Conservation (phyloP, 92 coral and sea anemone genomes). For the Phenganax marumi region DNA sequence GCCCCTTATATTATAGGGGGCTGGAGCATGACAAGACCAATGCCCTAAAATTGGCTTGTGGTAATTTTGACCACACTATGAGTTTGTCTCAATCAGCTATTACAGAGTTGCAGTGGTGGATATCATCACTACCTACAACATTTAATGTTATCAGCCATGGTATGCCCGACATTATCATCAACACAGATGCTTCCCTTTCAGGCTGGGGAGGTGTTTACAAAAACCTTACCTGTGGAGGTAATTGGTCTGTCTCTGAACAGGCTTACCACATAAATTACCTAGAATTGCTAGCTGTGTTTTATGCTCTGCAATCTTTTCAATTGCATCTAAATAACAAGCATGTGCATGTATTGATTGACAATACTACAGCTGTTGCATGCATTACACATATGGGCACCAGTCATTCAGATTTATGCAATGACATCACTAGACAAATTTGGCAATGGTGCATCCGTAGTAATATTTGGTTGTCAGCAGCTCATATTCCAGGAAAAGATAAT, state of each 20-base stretch:
- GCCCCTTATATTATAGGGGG: constrained; percentile 58
- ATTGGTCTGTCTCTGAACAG: constrained; percentile 46
- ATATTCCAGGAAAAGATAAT: neutral
- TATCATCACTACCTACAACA: constrained; percentile 23
- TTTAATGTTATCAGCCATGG: constrained; percentile 35
- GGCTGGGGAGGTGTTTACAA: constrained; percentile 58
- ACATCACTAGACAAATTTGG: neutral
- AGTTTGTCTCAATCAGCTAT: constrained; percentile 25
- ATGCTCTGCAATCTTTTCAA: constrained; percentile 4
- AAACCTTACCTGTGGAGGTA: constrained; percentile 39
- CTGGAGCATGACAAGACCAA: constrained; percentile 52
- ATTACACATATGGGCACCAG: constrained; percentile 14
- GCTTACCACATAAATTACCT: constrained; percentile 24
- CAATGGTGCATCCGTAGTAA: neutral
- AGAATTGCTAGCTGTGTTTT: constrained; percentile 19
- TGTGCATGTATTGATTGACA: constrained; percentile 8
- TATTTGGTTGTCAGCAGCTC: constrained; percentile 16
- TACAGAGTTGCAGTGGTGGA: constrained; percentile 48
- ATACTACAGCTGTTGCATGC: constrained; percentile 5
- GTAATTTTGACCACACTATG: constrained; percentile 42
- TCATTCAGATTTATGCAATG: constrained; percentile 9
- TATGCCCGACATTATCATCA: constrained; percentile 38
- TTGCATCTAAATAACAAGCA: neutral
- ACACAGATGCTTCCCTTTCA: constrained; percentile 53
- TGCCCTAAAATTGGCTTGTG: constrained; percentile 49